Evolutionary conservation across 92 coral and sea anemone species (phyloP), one percentile per base, ranked within the genome.

Genomic region (Parazoanthus atlanticus): DNA sequence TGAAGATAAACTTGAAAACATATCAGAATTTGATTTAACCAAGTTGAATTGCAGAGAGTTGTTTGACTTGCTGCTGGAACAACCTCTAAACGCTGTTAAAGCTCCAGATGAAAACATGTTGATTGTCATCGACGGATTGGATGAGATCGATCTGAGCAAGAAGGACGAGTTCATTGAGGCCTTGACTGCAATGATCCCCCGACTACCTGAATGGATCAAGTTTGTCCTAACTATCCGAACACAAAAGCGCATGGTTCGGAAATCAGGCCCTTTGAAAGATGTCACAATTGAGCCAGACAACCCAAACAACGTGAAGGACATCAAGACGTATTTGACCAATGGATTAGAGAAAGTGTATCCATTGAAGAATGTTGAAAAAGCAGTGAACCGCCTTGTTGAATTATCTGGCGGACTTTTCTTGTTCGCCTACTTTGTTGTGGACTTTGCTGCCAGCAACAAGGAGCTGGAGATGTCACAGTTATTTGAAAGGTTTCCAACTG

Each of bases 191-290:
- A 8, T 25, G 31, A 69, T 69, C 33, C 74, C 74, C 1, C 28
- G 33, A 31, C 74, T 69, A 69, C 74, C 74, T 69, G 23, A 69
- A 69, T 69, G 74, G 74, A 69, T 69, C 74, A 69, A 69, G 74
- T 69, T 69, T 69, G 74, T 69, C 74, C 28, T 69, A 28, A 69
- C 74, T 13, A 69, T 13, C 9, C 31, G 74, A 69, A 10, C 74
- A 69, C 74, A n/a, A 13, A 28, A 69, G 74, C 33, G 10, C 9
- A 26, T 69, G 33, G 31, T 69, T 69, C 32, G 15, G 33, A 25
- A 31, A 69, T n/a, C 23, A 11, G 32, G 23, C 31, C 23, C 11
- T 26, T 28, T 69, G 32, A 69, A 26, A 69, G 74, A n/a, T 69
- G 34, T 69, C 74, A 5, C 74, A 69, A 69, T n/a, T 69, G 74